phyloP scores from a whole-genome alignment of 2,113 vertebrate species.

The Solea solea region DNA sequence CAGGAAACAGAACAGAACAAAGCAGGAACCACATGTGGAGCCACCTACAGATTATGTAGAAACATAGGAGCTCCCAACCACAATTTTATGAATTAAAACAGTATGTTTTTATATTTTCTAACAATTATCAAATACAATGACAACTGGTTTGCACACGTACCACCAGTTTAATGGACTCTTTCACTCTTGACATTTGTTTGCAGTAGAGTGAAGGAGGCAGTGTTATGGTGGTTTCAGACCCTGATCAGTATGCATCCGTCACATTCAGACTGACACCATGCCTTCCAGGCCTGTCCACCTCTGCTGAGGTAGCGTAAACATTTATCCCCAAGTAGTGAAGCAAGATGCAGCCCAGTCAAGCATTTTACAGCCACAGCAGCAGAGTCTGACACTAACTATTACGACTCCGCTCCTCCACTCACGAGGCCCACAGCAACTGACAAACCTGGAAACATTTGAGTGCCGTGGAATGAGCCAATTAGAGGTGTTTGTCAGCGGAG shows the following conservation, averaged over 20 bases:
- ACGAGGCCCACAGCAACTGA: constrained; percentile 39
- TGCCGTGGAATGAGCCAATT: constrained; percentile 60
- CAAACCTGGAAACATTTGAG: constrained; percentile 49
- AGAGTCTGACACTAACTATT: constrained; percentile 42
- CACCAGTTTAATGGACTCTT: neutral
- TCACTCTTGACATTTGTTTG: neutral
- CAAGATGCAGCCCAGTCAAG: constrained; percentile 20
- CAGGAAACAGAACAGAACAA: too few species aligned
- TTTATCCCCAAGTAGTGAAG: constrained; percentile 23
- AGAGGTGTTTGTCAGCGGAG: constrained; percentile 53
- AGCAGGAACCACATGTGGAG: too few species aligned
- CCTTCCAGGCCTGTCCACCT: constrained; percentile 27
- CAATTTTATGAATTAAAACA: too few species aligned
- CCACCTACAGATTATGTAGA: too few species aligned
- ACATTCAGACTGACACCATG: constrained; percentile 30
- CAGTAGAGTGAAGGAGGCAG: neutral
- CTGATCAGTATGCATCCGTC: constrained; percentile 32
- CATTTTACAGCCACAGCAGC: constrained; percentile 23
- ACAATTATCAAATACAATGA: too few species aligned
- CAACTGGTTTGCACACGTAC: too few species aligned
- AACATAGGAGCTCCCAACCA: too few species aligned
- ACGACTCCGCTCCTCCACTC: constrained; percentile 40
- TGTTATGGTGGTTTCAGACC: constrained; percentile 14
- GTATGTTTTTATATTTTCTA: too few species aligned
- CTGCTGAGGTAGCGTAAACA: constrained; percentile 47